phyloP scores from a whole-genome alignment of 1,140 invertebrate genomes.

The Drosophila teissieri region DNA sequence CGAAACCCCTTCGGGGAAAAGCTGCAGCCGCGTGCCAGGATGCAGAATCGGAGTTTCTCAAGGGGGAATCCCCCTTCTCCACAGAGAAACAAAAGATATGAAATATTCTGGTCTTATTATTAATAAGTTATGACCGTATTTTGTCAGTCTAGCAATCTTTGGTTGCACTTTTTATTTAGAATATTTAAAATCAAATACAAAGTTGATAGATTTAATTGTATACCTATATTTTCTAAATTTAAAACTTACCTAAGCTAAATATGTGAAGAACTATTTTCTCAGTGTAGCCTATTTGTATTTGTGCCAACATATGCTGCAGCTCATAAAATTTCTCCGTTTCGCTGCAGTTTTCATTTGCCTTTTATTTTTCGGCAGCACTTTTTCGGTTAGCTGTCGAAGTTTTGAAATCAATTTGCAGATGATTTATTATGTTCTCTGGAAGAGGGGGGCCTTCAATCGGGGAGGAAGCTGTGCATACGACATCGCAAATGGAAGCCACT shows the following conservation, averaged over 20 bases:
- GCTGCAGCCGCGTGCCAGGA: constrained; percentile 59
- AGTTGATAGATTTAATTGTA: too few species aligned
- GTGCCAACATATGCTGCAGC: constrained; percentile 48
- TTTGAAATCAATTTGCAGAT: constrained; percentile 83
- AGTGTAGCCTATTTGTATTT: constrained; percentile 24
- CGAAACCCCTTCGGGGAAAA: constrained; percentile 45
- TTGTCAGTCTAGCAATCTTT: too few species aligned
- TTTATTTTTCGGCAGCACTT: constrained; percentile 42
- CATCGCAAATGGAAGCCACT: constrained; percentile 52
- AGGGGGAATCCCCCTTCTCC: background rate
- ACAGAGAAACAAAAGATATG: constrained; percentile 10
- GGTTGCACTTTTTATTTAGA: too few species aligned
- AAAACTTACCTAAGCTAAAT: too few species aligned
- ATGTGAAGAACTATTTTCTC: background rate
- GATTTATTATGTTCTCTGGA: constrained; percentile 73
- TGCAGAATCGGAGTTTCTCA: constrained; percentile 43
- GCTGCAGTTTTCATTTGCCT: constrained; percentile 39
- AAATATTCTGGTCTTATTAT: background rate
- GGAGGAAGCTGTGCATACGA: constrained; percentile 66
- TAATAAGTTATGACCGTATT: too few species aligned
- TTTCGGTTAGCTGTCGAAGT: constrained; percentile 63
- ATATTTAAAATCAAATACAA: too few species aligned
- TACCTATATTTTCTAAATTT: too few species aligned
- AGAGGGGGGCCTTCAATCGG: background rate
- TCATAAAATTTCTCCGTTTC: constrained; percentile 48